phyloP scores from a whole-genome alignment of 2,113 vertebrate species.

The Rhynchomys soricoides region DNA sequence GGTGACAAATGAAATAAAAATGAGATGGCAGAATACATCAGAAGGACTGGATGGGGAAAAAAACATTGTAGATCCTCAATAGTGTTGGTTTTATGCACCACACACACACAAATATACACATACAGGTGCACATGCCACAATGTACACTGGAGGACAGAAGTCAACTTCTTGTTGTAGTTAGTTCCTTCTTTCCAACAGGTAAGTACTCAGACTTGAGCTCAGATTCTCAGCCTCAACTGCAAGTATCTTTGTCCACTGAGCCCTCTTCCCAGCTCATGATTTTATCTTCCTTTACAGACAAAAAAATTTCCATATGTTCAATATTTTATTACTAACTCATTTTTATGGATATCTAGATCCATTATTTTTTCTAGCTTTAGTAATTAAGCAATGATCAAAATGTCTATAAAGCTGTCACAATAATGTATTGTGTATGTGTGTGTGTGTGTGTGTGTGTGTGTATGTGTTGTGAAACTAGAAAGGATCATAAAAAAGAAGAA shows the following conservation, averaged over 20 bases:
- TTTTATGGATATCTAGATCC: not conserved
- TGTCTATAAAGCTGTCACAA: not conserved
- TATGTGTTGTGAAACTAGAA: not conserved
- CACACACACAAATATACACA: not conserved
- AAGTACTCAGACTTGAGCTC: rapidly evolving
- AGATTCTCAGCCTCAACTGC: not conserved
- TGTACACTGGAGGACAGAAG: not conserved
- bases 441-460: not conserved
- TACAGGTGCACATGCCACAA: not conserved
- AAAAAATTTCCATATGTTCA: not conserved
- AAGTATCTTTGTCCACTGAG: not conserved
- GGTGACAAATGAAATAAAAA: not conserved
- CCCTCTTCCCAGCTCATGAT: not conserved
- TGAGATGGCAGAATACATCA: not conserved
- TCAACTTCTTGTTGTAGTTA: not conserved
- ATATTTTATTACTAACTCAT: no score
- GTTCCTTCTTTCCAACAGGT: not conserved
- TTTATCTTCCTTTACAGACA: not conserved
- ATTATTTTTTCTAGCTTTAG: not conserved
- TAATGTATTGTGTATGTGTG: not conserved
- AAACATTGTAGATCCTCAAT: not conserved
- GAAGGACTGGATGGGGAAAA: not conserved
- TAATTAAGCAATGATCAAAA: not conserved
- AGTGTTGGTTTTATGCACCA: not conserved
- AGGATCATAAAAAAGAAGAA: not conserved